phyloP scores from a whole-genome alignment of 2,797 vertebrate species.

The Melanotaenia maccullochi region DNA sequence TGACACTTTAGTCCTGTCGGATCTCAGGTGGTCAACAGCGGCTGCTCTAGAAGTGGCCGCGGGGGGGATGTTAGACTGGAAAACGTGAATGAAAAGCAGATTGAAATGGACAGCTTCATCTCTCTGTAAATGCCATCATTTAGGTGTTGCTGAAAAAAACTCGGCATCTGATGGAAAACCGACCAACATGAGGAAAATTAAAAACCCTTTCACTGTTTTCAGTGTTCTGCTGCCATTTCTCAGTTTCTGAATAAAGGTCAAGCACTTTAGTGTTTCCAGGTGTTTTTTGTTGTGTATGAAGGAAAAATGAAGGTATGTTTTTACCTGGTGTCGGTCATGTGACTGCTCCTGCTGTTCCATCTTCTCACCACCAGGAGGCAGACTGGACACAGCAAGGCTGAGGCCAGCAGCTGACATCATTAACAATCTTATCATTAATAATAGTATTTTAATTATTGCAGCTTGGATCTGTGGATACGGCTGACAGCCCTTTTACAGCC shows the following conservation, averaged over 20 bases:
- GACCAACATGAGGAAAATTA: constrained; percentile 14
- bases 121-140: constrained; percentile 43
- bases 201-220: constrained; percentile 53
- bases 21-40: constrained; percentile 22
- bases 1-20: constrained; percentile 36
- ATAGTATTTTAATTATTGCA: too few relatives aligned
- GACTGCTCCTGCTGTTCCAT: neutral
- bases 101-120: constrained; percentile 24
- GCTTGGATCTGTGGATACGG: too few relatives aligned
- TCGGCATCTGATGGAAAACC: constrained; percentile 16
- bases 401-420: neutral
- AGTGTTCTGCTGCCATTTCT: constrained; percentile 55
- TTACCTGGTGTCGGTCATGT: neutral
- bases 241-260: constrained; percentile 70
- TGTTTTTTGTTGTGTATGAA: neutral
- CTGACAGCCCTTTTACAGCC: too few relatives aligned
- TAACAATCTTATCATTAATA: too few relatives aligned
- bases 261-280: constrained; percentile 54
- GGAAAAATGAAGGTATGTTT: too few relatives aligned
- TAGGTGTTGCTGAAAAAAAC: constrained; percentile 27
- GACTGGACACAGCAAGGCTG: neutral
- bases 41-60: constrained; percentile 24
- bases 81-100: neutral
- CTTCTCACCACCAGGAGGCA: constrained; percentile 29
- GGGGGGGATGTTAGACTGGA: neutral